Percentiles rank a stretch among this genome's conserved stretches.
Evolutionary conservation across 2,888 invertebrate genomes (phyloP).

Genomic region (Napeogenes sylphis): DNA sequence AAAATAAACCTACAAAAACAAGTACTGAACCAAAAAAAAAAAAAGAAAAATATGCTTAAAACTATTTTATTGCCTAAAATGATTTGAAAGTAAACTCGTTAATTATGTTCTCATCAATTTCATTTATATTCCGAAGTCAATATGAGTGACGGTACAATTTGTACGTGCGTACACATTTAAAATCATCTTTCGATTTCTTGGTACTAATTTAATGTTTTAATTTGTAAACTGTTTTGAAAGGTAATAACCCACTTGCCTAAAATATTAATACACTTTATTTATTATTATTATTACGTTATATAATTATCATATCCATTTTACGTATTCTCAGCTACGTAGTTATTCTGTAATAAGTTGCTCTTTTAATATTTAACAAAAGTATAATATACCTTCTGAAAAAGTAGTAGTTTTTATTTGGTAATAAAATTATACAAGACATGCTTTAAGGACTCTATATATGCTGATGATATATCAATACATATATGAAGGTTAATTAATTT

Average conservation of each 20-base stretch:
- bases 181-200: slow-evolving; percentile 17
- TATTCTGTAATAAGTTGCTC: background rate
- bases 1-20: background rate
- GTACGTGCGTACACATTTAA: slow-evolving; percentile 32
- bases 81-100: slow-evolving; percentile 69
- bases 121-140: slow-evolving; percentile 47
- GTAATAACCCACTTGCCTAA: background rate
- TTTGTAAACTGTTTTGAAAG: slow-evolving; percentile 44
- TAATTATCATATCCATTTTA: background rate
- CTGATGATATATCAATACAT: no score
- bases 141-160: slow-evolving; percentile 59
- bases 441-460: no score
- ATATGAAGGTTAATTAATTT: no score
- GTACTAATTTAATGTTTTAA: slow-evolving; percentile 40
- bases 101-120: slow-evolving; percentile 65
- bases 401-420: no score
- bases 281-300: background rate
- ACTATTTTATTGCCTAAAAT: slow-evolving; percentile 47
- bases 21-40: slow-evolving; percentile 6
- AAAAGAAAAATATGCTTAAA: background rate
- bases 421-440: no score
- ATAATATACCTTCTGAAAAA: no score
- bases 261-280: background rate
- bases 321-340: no score
- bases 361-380: background rate